Percentiles rank a stretch among this genome's conserved stretches.
phyloP scores from a whole-genome alignment of 2,888 invertebrate genomes.

The Rosalia funebris region DNA sequence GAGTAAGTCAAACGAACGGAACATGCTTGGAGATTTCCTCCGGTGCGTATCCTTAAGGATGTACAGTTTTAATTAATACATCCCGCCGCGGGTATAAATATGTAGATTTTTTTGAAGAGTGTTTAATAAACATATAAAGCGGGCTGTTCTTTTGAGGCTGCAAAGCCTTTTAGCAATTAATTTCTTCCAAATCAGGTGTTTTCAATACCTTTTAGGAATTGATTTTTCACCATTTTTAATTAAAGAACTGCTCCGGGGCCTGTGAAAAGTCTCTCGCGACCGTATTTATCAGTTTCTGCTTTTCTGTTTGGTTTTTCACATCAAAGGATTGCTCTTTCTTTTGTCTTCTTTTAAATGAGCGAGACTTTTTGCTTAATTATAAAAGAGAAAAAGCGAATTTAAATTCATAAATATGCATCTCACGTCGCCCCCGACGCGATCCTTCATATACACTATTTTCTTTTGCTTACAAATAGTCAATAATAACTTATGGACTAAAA shows the following conservation, averaged over 20 bases:
- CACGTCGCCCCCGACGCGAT: not conserved
- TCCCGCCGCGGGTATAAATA: slow-evolving; percentile 3
- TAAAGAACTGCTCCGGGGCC: slow-evolving; percentile 51
- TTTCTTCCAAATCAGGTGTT: slow-evolving; percentile 59
- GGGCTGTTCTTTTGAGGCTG: slow-evolving; percentile 41
- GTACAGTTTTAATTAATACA: slow-evolving; percentile 22
- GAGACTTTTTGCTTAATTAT: slow-evolving; percentile 47
- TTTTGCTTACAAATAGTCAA: too few species aligned
- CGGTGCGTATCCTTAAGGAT: slow-evolving; percentile 7
- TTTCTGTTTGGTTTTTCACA: slow-evolving; percentile 52
- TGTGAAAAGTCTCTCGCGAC: slow-evolving; percentile 34
- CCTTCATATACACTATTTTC: too few species aligned
- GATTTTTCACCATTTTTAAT: slow-evolving; percentile 58
- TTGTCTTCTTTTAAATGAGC: slow-evolving; percentile 51
- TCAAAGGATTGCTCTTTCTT: slow-evolving; percentile 56
- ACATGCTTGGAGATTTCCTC: too few species aligned
- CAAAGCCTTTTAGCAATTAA: slow-evolving; percentile 54
- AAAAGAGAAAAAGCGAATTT: slow-evolving; percentile 39
- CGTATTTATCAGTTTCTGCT: slow-evolving; percentile 54
- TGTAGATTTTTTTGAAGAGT: slow-evolving; percentile 25
- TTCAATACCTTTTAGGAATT: slow-evolving; percentile 57
- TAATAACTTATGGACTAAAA: too few species aligned
- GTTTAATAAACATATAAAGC: slow-evolving; percentile 36
- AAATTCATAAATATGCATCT: slow-evolving; percentile 36
- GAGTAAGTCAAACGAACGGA: not conserved